Conservation (phyloP, 2,797 vertebrate genomes). For the Microctenopoma steveboyesi region DNA sequence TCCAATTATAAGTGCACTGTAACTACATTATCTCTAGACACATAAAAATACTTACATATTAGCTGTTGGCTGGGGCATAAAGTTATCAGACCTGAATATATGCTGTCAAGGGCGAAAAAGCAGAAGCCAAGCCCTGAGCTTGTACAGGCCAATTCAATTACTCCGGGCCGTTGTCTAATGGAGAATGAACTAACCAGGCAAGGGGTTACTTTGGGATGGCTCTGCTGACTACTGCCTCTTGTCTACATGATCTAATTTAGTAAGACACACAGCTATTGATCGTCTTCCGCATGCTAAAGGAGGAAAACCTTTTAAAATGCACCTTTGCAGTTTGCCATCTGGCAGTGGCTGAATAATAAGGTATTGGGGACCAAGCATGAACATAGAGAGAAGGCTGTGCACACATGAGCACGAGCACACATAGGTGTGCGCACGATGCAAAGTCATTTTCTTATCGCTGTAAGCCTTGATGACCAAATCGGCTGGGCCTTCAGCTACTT, state of each 20-base stretch:
- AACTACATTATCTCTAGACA: slow-evolving; percentile 10
- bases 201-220: slow-evolving; percentile 74
- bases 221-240: slow-evolving; percentile 78
- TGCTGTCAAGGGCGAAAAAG: slow-evolving; percentile 71
- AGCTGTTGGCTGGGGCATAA: slow-evolving; percentile 38
- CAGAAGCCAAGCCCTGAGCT: slow-evolving; percentile 70
- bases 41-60: slow-evolving; percentile 20
- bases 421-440: background rate
- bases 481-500: slow-evolving; percentile 54
- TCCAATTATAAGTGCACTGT: slow-evolving; percentile 11
- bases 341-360: slow-evolving; percentile 52
- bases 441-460: slow-evolving; percentile 69
- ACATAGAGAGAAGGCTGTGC: slow-evolving; percentile 10
- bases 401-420: background rate
- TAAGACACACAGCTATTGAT: slow-evolving; percentile 82
- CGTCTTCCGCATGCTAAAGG: slow-evolving; percentile 70
- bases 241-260: slow-evolving; percentile 85
- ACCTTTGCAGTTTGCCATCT: slow-evolving; percentile 63
- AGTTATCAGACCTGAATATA: slow-evolving; percentile 68
- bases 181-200: slow-evolving; percentile 78
- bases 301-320: slow-evolving; percentile 71
- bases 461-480: slow-evolving; percentile 67
- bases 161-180: slow-evolving; percentile 74
- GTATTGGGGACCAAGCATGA: slow-evolving; percentile 14
- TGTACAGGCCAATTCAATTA: slow-evolving; percentile 83